Evolutionary conservation across 2,888 invertebrate genomes (phyloP).

Genomic region (Philonicus albiceps): DNA sequence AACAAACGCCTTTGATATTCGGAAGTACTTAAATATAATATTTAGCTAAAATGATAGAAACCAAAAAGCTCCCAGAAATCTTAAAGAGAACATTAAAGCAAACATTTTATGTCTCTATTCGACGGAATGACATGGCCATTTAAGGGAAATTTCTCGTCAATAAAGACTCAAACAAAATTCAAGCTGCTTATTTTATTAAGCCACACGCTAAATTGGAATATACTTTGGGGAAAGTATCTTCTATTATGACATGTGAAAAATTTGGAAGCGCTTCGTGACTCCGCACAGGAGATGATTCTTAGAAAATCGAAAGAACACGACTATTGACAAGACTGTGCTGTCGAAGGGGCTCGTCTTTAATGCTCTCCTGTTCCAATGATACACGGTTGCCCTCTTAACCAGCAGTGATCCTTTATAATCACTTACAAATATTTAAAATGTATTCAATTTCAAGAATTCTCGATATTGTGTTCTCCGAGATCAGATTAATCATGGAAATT

Average conservation of each 20-base stretch:
- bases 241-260: neutral
- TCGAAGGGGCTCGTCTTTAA: neutral
- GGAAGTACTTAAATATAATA: no score
- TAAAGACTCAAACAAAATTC: neutral
- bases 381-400: neutral
- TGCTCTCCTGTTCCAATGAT: neutral
- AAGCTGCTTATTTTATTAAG: neutral
- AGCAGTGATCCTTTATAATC: constrained; percentile 7
- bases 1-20: no score
- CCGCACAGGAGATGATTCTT: neutral
- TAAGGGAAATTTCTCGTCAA: neutral
- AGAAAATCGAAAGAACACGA: neutral
- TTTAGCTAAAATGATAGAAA: neutral
- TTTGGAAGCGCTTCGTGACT: neutral
- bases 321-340: neutral
- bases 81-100: neutral
- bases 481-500: constrained; percentile 15
- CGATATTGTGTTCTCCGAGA: neutral
- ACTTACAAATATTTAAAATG: constrained; percentile 30
- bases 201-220: neutral
- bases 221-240: neutral
- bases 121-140: neutral
- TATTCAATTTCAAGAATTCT: neutral
- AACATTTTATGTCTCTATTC: neutral
- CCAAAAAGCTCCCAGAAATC: neutral